A percentile compares a stretch with the other conserved stretches of the same genome.
phyloP scores from a whole-genome alignment of 2,888 invertebrate species.

The Ceratothoa steindachneri region DNA sequence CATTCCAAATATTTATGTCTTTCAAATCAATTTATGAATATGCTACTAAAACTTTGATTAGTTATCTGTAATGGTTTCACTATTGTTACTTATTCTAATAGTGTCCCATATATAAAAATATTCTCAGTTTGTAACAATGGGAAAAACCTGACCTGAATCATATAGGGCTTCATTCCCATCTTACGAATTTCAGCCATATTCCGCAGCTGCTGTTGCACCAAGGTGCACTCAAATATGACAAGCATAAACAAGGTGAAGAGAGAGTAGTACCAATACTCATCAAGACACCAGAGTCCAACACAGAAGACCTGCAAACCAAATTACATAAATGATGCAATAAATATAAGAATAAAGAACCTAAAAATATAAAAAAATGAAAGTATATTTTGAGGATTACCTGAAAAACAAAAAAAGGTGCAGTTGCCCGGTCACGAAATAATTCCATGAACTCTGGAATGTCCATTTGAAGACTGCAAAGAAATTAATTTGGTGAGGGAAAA shows the following conservation, averaged over 20 bases:
- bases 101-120: too few relatives aligned
- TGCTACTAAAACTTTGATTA: too few relatives aligned
- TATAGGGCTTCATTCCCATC: constrained; percentile 97
- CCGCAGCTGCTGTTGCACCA: constrained; percentile 93
- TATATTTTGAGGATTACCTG: constrained; percentile 59
- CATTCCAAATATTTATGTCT: too few relatives aligned
- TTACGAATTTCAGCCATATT: constrained; percentile 99
- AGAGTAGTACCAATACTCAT: constrained; percentile 78
- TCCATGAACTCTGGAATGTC: constrained; percentile 94
- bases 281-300: constrained; percentile 96
- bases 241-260: constrained; percentile 94
- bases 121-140: too few relatives aligned
- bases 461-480: constrained; percentile 63
- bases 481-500: too few relatives aligned
- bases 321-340: too few relatives aligned
- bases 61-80: too few relatives aligned
- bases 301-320: constrained; percentile 78
- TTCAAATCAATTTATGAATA: too few relatives aligned
- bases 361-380: constrained; percentile 6
- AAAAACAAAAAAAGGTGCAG: constrained; percentile 99
- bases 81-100: too few relatives aligned
- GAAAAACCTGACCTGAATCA: constrained; percentile 67
- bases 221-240: constrained; percentile 91
- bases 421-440: constrained; percentile 93
- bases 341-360: too few relatives aligned